These are phyloP conservation scores for Eutolmus rufibarbis DNA, from an alignment of 2,888 invertebrate genomes.

Conservation along the genomic window DNA sequence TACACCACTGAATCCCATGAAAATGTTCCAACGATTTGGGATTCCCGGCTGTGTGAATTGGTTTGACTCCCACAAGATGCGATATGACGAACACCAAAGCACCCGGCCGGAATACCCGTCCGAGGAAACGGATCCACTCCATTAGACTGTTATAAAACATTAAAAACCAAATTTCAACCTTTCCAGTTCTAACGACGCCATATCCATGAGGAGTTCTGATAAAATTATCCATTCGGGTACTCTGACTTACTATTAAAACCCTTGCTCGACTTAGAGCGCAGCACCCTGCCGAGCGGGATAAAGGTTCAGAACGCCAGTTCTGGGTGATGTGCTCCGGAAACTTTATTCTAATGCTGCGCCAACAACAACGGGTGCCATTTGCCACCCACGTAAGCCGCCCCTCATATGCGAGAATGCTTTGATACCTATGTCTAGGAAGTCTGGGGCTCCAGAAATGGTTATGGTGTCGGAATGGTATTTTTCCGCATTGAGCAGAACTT, in stretches of 20 bases:
- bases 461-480: slow-evolving; percentile 32
- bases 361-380: slow-evolving; percentile 22
- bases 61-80: background rate
- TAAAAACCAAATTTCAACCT: slow-evolving; percentile 41
- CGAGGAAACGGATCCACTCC: background rate
- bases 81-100: slow-evolving; percentile 2
- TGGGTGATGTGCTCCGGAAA: background rate
- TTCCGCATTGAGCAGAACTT: slow-evolving; percentile 22
- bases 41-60: slow-evolving; percentile 20
- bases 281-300: background rate
- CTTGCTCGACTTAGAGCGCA: background rate
- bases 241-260: slow-evolving; percentile 39
- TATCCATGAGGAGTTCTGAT: slow-evolving; percentile 35
- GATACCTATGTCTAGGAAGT: slow-evolving; percentile 26
- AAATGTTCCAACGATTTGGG: slow-evolving; percentile 22
- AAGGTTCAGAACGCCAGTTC: slow-evolving; percentile 2
- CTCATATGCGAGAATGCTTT: background rate
- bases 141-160: slow-evolving; percentile 37
- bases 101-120: background rate
- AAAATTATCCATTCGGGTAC: slow-evolving; percentile 38
- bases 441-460: slow-evolving; percentile 12
- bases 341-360: slow-evolving; percentile 36
- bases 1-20: slow-evolving; percentile 9
- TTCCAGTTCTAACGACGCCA: slow-evolving; percentile 24
- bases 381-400: background rate